Evolutionary conservation across 2,888 invertebrate genomes (phyloP), one percentile per base, ranked within the genome.

Genomic region (Oscheius sp.): DNA sequence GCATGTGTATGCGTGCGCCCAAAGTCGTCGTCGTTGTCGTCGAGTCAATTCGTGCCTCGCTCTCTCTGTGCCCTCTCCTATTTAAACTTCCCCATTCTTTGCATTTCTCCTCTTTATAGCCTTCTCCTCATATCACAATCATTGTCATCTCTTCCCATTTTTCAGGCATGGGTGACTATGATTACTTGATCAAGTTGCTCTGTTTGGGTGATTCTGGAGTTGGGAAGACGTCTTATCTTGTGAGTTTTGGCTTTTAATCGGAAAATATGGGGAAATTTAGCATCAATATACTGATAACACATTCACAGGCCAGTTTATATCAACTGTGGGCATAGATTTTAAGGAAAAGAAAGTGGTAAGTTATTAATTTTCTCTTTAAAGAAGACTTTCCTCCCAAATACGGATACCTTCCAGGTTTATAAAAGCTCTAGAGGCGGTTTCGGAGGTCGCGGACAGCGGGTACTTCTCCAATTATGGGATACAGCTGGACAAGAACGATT

Each of bases 281-380:
- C 95, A 94, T 89, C 96, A 96, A 88, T 98, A 96, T 89, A 96
- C 96, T 1, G 96, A 96, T 90, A 95, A 94, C 69, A 92, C 92
- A 27, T 98, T 96, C 89, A 94, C 94, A 88, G 93, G 94, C 3
- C 93, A 94, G 89, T 98, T 96, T 89, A 94, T 95, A 84, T 96
- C 96, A 2, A 97, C 97, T 16, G 96, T 97, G 74, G 97, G 97
- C 73, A 96, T 97, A 87, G 97, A 98, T 90, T 97, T 97, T 89
- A 92, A 95, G 89, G 96, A 97, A 90, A 97, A 97, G 90, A 92
- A 94, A 89, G 92, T 97, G 91, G 96, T 95, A 90, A 84, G 89
- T 13, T 49, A 49, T 49, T 21, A 49, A 49, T 49, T 49, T 18
- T 13, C 13, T 21, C 16, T 7, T 7, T 27, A 21, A 29, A n/a